Evolutionary conservation across 2,113 vertebrate species (phyloP).

Genomic region (Australoheros scitulus): DNA sequence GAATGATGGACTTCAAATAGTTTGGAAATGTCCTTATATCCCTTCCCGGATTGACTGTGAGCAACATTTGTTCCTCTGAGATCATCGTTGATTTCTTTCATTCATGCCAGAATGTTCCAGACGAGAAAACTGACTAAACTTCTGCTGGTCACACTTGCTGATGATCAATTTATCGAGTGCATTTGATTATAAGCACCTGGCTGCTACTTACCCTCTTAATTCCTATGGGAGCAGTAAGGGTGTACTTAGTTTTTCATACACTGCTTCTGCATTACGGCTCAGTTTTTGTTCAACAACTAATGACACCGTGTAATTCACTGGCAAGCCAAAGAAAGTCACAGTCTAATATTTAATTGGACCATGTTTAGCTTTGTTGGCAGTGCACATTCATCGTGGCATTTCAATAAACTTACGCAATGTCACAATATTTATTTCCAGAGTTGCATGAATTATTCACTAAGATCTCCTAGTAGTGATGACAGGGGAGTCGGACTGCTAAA

Average conservation of each 20-base stretch:
- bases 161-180: not conserved
- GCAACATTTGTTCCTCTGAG: not conserved
- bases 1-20: not conserved
- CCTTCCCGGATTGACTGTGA: not conserved
- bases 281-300: not conserved
- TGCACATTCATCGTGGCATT: not conserved
- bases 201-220: not conserved
- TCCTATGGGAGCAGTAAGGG: not conserved
- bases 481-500: not conserved
- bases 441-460: not conserved
- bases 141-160: not conserved
- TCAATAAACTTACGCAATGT: not conserved
- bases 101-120: no score
- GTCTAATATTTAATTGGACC: not conserved
- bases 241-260: not conserved
- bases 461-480: not conserved
- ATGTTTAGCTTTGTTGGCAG: not conserved
- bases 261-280: not conserved
- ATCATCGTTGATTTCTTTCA: no score
- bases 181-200: not conserved
- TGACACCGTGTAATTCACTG: not conserved
- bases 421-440: conserved; percentile 4
- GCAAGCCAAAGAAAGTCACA: not conserved
- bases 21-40: not conserved
- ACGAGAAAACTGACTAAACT: not conserved